phyloP scores from a whole-genome alignment of 1,140 invertebrate genomes.

The Chrysoperla carnea region DNA sequence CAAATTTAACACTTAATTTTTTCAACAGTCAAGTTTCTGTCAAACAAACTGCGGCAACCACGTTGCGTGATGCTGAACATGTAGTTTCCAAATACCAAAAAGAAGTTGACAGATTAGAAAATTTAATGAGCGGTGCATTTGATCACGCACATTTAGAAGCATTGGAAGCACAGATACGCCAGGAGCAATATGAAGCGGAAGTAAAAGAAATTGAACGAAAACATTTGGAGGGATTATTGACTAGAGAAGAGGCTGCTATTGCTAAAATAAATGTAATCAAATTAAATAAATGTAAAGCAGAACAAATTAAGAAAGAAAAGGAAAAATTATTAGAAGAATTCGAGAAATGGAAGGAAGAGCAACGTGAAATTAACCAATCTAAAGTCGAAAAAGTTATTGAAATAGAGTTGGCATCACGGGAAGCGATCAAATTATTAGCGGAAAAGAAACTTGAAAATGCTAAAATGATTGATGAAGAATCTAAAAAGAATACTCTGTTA shows the following conservation, averaged over 20 bases:
- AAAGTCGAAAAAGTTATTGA: constrained; percentile 25
- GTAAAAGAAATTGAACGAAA: constrained; percentile 31
- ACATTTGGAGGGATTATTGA: constrained; percentile 31
- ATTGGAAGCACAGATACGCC: constrained; percentile 23
- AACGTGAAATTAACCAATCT: constrained; percentile 25
- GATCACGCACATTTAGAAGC: constrained; percentile 21
- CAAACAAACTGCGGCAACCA: too few relatives aligned
- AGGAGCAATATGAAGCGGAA: constrained; percentile 25
- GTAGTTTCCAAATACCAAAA: constrained; percentile 9
- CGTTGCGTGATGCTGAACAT: too few relatives aligned
- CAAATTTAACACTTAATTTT: too few relatives aligned
- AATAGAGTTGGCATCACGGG: constrained; percentile 23
- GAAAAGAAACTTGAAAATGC: constrained; percentile 25
- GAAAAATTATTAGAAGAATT: constrained; percentile 24
- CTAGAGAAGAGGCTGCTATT: constrained; percentile 31
- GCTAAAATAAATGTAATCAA: constrained; percentile 26
- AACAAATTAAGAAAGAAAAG: constrained; percentile 27
- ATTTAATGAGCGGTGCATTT: constrained; percentile 23
- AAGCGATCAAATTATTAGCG: constrained; percentile 23
- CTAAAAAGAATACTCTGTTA: constrained; percentile 19
- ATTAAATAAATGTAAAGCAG: constrained; percentile 27
- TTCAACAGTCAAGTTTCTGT: too few relatives aligned
- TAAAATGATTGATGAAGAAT: constrained; percentile 24
- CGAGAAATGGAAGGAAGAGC: constrained; percentile 24
- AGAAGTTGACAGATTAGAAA: constrained; percentile 29